Conservation (phyloP, 2,113 vertebrate genomes). For the Hippocampus zosterae region DNA sequence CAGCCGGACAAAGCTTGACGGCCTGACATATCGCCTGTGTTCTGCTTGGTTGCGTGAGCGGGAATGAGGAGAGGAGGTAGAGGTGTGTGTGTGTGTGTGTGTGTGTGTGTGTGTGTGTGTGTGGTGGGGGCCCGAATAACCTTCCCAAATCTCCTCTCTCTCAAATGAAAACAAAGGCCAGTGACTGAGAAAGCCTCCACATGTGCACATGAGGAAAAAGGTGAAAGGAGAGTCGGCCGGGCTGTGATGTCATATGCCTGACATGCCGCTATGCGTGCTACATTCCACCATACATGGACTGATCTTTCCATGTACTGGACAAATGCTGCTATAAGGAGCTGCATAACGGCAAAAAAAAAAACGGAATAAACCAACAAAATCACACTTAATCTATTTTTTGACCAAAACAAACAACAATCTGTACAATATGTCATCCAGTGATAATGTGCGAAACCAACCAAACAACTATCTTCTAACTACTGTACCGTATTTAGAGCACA, state of each 20-base stretch:
- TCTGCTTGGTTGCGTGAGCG: conserved; percentile 70
- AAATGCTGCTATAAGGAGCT: background rate
- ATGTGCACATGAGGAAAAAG: conserved; percentile 55
- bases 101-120: conserved; percentile 40
- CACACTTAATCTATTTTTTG: background rate
- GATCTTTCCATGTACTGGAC: conserved; percentile 18
- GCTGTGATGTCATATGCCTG: conserved; percentile 34
- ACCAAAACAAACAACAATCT: background rate
- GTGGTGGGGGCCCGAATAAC: conserved; percentile 58
- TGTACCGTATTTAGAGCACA: too few species aligned
- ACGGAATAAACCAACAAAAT: background rate
- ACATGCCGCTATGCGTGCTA: conserved; percentile 23
- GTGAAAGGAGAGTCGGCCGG: conserved; percentile 47
- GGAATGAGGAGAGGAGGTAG: conserved; percentile 65
- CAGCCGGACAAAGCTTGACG: conserved; percentile 76
- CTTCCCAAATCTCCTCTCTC: conserved; percentile 50
- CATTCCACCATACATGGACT: conserved; percentile 37
- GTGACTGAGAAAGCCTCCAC: conserved; percentile 66
- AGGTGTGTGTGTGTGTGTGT: conserved; percentile 32
- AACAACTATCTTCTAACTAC: too few species aligned
- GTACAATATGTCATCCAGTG: background rate
- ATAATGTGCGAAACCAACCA: background rate
- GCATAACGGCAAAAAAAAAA: too few species aligned
- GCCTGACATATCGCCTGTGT: conserved; percentile 71
- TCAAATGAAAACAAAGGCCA: conserved; percentile 67